Evolutionary conservation across 1,140 invertebrate genomes (phyloP), one percentile per base, ranked within the genome.

Genomic region (Homalodisca vitripennis): DNA sequence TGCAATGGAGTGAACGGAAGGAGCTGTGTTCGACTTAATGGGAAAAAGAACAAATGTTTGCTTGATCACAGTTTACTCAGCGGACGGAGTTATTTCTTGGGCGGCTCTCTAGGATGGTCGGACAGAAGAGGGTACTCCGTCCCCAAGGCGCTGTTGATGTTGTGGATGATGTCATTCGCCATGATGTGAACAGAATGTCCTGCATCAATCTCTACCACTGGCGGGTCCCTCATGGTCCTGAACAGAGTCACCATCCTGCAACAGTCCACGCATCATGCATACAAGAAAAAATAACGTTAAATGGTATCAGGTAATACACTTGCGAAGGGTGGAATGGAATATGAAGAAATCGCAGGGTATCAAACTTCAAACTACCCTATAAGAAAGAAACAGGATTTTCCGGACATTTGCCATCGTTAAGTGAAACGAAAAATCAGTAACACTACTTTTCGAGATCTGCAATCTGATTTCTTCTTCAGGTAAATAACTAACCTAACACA

Each of bases 81-180:
- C n/a, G n/a, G n/a, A n/a, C n/a, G n/a, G n/a, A n/a, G n/a, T n/a
- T n/a, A 17, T 41, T 41, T 10, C 48, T 20, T 3, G n/a, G 22
- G 48, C 17, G 48, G 48, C 22, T 51, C 48, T 3, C 48, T 14
- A 10, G 48, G 48, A 20, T 22, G 48, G 48, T 51, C 48, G 3
- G 48, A 51, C 48, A 51, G n/a, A 20, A 51, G n/a, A 3, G 48
- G 48, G 22, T 51, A 51, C n/a, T 51, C 48, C 48, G 17, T 51
- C n/a, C 22, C 48, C 48, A 51, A 22, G 3, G 3, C 3, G n/a
- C 14, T 51, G 29, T 63, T 63, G 31, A 63, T 63, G 17, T 63
- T 14, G 17, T 32, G 29, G 29, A 63, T 63, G 30, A 63, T 63
- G 29, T 63, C 34, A n/a, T 63, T 63, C 17, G 60, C 60, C 60